Percentiles rank a stretch among this genome's conserved stretches.
Evolutionary conservation across 2,888 invertebrate genomes (phyloP).

Genomic region (Lycia hirtaria): DNA sequence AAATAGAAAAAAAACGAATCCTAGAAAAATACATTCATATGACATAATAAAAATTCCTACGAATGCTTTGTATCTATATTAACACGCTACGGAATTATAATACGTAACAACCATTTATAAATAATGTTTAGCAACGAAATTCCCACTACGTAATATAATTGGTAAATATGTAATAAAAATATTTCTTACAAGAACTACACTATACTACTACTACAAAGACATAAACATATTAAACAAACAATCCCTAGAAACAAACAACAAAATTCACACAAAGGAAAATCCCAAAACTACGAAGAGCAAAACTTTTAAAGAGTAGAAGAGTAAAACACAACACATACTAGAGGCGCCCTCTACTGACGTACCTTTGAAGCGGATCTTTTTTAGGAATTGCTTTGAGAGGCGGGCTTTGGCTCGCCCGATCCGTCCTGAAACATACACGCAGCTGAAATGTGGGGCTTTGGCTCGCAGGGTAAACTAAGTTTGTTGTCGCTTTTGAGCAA

Average conservation of each 20-base stretch:
- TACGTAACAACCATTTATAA: too few species aligned
- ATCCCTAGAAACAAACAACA: constrained; percentile 8
- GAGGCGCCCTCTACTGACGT: constrained; percentile 72
- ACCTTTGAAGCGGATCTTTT: constrained; percentile 81
- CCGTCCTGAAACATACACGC: constrained; percentile 66
- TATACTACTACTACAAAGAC: background rate
- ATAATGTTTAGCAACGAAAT: too few species aligned
- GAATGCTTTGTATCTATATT: too few species aligned
- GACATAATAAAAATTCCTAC: too few species aligned
- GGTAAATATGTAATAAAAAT: background rate
- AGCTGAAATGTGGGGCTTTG: constrained; percentile 20
- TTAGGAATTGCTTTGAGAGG: constrained; percentile 71
- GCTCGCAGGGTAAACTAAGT: background rate
- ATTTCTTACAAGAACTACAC: background rate
- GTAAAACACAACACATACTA: constrained; percentile 43
- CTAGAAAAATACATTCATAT: too few species aligned
- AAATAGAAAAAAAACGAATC: too few species aligned
- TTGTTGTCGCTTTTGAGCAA: background rate
- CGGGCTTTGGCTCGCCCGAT: constrained; percentile 70
- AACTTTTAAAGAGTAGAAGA: constrained; percentile 25
- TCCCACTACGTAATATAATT: too few species aligned
- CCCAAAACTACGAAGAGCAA: constrained; percentile 24
- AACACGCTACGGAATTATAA: too few species aligned
- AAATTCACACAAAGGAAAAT: constrained; percentile 30
- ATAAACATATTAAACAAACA: background rate